Conservation (phyloP, 2,797 vertebrate genomes). For the Vultur gryphus region DNA sequence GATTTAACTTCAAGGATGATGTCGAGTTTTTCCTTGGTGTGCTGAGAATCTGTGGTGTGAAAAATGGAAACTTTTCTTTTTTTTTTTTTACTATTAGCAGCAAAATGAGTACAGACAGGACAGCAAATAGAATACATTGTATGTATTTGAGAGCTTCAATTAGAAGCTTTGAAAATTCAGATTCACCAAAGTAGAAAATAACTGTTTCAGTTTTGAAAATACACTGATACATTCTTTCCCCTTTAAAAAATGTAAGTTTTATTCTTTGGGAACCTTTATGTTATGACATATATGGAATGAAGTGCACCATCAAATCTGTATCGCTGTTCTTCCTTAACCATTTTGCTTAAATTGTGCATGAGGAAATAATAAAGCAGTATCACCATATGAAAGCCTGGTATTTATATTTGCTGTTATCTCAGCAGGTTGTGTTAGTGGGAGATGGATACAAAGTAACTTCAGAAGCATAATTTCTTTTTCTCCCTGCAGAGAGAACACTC, state of each 20-base stretch:
- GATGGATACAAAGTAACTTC: not conserved
- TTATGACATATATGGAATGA: not conserved
- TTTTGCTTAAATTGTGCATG: not conserved
- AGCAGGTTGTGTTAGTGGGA: not conserved
- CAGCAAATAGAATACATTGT: not conserved
- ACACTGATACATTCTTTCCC: not conserved
- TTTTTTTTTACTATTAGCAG: not conserved
- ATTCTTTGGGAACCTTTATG: not conserved
- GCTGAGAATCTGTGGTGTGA: not conserved
- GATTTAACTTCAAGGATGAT: not conserved
- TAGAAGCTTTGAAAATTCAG: not conserved
- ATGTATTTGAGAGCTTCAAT: not conserved
- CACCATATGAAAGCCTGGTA: not conserved
- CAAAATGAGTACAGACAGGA: not conserved
- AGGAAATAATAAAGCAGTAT: constrained; percentile 24
- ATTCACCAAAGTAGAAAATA: not conserved
- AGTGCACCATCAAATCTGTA: not conserved
- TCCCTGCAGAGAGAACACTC: not conserved
- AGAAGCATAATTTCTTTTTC: not conserved
- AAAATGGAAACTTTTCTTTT: not conserved
- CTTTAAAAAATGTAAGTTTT: not conserved
- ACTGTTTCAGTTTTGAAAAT: not conserved
- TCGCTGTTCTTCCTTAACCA: not conserved
- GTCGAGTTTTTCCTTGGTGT: not conserved
- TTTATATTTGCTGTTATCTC: not conserved